phyloP scores from a whole-genome alignment of 1,140 invertebrate genomes.

The Neodiprion pinetum region DNA sequence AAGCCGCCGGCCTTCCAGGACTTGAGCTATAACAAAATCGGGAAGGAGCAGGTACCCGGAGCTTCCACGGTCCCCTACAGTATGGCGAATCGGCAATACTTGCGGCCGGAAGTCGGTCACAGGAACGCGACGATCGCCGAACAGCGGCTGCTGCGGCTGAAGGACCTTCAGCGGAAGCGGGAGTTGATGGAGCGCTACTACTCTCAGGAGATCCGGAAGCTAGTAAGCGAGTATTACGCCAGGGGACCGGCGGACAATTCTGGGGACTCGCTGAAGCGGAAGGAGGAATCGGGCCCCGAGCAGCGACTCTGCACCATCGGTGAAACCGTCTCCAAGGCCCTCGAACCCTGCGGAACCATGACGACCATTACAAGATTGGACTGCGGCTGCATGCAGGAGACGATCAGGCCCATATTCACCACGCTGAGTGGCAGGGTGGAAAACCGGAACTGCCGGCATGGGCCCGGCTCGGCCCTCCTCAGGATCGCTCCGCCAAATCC shows the following conservation, averaged over 20 bases:
- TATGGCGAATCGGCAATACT: too few relatives aligned
- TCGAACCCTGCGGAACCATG: slow-evolving; percentile 40
- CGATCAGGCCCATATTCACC: slow-evolving; percentile 39
- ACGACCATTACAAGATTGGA: slow-evolving; percentile 38
- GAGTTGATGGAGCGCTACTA: slow-evolving; percentile 38
- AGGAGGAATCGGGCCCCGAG: neutral
- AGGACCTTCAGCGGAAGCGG: slow-evolving; percentile 33
- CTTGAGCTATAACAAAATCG: too few relatives aligned
- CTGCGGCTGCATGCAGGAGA: slow-evolving; percentile 39
- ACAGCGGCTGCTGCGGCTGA: slow-evolving; percentile 31
- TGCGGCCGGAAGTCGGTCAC: too few relatives aligned
- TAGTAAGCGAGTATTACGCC: slow-evolving; percentile 32
- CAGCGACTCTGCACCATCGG: slow-evolving; percentile 14
- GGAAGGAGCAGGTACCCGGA: too few relatives aligned
- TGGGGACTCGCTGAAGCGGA: slow-evolving; percentile 6
- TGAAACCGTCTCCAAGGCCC: slow-evolving; percentile 18
- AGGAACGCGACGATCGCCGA: slow-evolving; percentile 7
- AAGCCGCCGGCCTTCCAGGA: too few relatives aligned
- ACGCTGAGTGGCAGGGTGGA: slow-evolving; percentile 28
- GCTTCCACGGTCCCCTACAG: too few relatives aligned
- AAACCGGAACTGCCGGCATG: slow-evolving; percentile 26
- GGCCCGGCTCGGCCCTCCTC: slow-evolving; percentile 13
- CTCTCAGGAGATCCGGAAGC: slow-evolving; percentile 29
- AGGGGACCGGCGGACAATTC: neutral
- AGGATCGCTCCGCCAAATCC: slow-evolving; percentile 23